These are phyloP conservation scores for Atherinosoma microstoma DNA, from an alignment of 2,797 vertebrate species.

Conservation along the genomic window DNA sequence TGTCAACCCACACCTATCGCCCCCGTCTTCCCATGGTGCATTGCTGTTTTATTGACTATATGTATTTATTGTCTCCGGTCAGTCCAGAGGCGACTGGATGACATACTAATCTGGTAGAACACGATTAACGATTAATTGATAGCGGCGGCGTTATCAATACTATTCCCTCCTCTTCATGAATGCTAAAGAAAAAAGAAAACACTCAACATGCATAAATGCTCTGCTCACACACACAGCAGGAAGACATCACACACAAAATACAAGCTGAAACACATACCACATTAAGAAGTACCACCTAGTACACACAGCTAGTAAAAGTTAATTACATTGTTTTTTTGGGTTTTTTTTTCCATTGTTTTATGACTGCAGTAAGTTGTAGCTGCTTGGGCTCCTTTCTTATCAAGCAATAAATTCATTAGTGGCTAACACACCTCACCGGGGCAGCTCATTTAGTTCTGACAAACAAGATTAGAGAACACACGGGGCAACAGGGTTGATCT, in stretches of 20 bases:
- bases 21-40: constrained; percentile 64
- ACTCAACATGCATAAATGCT: neutral
- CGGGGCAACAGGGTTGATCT: constrained; percentile 65
- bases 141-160: constrained; percentile 48
- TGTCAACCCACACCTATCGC: constrained; percentile 23
- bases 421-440: constrained; percentile 92
- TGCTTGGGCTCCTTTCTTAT: constrained; percentile 75
- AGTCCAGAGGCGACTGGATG: constrained; percentile 89
- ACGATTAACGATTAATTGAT: constrained; percentile 76
- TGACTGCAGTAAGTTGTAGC: constrained; percentile 61
- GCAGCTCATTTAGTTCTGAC: constrained; percentile 94
- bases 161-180: constrained; percentile 10
- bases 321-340: constrained; percentile 81
- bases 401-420: constrained; percentile 98
- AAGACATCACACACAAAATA: neutral
- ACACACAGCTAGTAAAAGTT: constrained; percentile 87
- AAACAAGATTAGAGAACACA: constrained; percentile 91
- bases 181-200: neutral
- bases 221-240: constrained; percentile 15
- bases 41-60: constrained; percentile 89
- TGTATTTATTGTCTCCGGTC: constrained; percentile 87
- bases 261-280: constrained; percentile 25
- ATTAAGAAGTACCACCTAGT: constrained; percentile 76
- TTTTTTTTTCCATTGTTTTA: constrained; percentile 59
- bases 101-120: constrained; percentile 66